phyloP scores from a whole-genome alignment of 2,888 invertebrate genomes.

The Drosophila testacea region DNA sequence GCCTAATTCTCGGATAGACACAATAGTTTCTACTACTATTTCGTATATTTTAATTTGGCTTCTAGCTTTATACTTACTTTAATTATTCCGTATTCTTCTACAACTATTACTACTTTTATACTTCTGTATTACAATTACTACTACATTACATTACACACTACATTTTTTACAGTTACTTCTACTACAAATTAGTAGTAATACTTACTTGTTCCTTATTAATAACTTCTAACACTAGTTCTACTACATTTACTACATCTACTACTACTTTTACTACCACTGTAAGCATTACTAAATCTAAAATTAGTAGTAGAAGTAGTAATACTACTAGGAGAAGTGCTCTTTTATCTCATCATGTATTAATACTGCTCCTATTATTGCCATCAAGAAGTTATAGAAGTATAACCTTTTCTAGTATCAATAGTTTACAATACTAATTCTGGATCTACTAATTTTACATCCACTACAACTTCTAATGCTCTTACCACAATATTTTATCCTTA shows the following conservation, averaged over 20 bases:
- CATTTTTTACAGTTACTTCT: no score
- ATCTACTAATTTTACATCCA: neutral
- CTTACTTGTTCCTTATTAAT: no score
- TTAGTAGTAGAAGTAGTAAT: neutral
- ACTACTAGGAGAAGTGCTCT: no score
- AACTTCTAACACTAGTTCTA: neutral
- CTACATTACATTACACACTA: no score
- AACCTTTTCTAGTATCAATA: neutral
- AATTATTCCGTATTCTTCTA: neutral
- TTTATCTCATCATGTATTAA: neutral
- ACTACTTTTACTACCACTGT: neutral
- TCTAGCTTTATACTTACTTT: neutral
- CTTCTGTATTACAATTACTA: no score
- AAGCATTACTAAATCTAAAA: no score
- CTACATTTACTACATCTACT: neutral
- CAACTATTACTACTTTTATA: neutral
- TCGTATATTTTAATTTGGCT: neutral
- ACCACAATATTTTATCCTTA: neutral
- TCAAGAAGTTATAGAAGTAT: no score
- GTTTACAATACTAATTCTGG: neutral
- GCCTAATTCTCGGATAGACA: neutral
- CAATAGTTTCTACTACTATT: neutral
- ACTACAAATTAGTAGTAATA: no score
- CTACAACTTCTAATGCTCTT: neutral
- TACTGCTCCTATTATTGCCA: neutral